phyloP scores from a whole-genome alignment of 2,888 invertebrate species.

The Pachycephus smyrnensis region DNA sequence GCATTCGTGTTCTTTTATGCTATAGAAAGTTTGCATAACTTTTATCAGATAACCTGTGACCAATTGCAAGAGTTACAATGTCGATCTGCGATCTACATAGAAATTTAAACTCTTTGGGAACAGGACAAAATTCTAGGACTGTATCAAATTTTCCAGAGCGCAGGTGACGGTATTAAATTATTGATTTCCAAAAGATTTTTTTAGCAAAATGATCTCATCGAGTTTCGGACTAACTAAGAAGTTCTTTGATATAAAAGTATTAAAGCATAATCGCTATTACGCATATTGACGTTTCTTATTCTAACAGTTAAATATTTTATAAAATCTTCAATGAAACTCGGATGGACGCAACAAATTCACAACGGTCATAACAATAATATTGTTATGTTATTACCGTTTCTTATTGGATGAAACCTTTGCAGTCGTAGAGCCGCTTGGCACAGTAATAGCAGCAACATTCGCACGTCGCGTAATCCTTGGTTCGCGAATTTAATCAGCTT shows the following conservation, averaged over 20 bases:
- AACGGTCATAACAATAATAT: conserved; percentile 25
- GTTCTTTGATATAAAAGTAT: neutral
- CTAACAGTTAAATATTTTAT: neutral
- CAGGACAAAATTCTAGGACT: neutral
- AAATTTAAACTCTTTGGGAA: neutral
- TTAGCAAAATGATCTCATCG: too few species aligned
- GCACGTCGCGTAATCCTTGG: conserved; percentile 37
- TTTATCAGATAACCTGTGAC: neutral
- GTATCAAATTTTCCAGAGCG: neutral
- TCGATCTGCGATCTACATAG: neutral
- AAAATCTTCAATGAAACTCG: neutral
- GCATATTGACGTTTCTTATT: neutral
- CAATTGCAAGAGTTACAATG: neutral
- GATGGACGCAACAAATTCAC: neutral
- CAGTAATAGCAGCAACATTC: conserved; percentile 24
- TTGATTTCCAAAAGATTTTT: too few species aligned
- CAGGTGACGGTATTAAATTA: neutral
- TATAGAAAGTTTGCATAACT: neutral
- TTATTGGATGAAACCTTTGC: conserved; percentile 59
- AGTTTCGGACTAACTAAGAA: neutral
- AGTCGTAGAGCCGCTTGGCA: conserved; percentile 46
- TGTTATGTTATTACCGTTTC: conserved; percentile 32
- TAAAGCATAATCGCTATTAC: neutral
- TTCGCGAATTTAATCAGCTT: conserved; percentile 41
- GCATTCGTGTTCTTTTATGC: neutral